These are phyloP conservation scores for Salvelinus alpinus DNA, from an alignment of 2,113 vertebrate genomes.

Conservation along the genomic window DNA sequence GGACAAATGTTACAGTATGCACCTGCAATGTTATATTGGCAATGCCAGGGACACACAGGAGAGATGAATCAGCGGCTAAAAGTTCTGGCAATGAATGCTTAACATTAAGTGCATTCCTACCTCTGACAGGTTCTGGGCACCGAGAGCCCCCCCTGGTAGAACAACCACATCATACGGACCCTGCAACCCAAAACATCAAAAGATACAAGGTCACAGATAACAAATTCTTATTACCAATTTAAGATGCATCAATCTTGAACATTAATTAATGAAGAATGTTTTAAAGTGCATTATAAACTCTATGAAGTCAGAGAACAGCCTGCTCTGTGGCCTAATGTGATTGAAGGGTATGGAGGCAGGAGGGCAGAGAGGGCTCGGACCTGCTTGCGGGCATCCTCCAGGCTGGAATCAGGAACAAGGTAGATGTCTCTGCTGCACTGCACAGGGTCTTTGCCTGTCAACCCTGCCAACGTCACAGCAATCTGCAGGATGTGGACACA, in stretches of 20 bases:
- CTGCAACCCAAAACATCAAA: constrained; percentile 62
- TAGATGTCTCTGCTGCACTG: constrained; percentile 93
- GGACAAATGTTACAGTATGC: neutral
- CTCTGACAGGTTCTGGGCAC: constrained; percentile 93
- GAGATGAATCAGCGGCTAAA: no score
- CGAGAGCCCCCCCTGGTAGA: constrained; percentile 90
- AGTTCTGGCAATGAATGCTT: no score
- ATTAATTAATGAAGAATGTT: no score
- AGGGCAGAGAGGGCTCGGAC: constrained; percentile 58
- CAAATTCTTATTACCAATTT: neutral
- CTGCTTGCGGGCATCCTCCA: constrained; percentile 90
- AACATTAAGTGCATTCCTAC: constrained; percentile 63
- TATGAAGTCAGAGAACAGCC: no score
- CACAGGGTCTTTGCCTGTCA: constrained; percentile 87
- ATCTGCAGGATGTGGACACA: constrained; percentile 72
- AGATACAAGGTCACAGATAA: neutral
- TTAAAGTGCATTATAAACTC: no score
- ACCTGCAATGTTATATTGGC: neutral
- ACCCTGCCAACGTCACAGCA: constrained; percentile 87
- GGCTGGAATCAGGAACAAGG: constrained; percentile 90
- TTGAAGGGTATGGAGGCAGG: neutral
- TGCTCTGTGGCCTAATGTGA: neutral
- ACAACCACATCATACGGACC: constrained; percentile 94
- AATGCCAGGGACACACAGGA: no score
- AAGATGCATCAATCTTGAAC: neutral